Conservation (phyloP, 2,888 invertebrate genomes). For the Tetanocera ferruginea region DNA sequence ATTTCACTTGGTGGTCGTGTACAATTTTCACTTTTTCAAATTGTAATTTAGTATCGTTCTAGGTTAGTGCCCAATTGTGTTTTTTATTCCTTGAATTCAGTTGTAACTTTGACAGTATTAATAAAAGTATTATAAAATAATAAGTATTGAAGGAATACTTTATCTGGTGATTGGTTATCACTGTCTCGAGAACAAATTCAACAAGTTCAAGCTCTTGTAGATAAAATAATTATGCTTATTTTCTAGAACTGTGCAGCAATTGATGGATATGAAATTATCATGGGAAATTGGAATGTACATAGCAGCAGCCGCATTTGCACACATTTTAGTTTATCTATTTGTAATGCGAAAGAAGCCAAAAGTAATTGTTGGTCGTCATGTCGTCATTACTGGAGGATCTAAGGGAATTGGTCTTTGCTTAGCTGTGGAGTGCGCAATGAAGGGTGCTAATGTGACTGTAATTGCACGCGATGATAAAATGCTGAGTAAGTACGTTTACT, state of each 20-base stretch:
- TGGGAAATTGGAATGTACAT: constrained; percentile 59
- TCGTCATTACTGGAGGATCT: constrained; percentile 92
- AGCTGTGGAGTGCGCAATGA: constrained; percentile 81
- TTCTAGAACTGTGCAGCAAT: background rate
- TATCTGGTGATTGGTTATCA: too few relatives aligned
- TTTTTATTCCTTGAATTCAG: too few relatives aligned
- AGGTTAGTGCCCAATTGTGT: too few relatives aligned
- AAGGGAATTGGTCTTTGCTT: constrained; percentile 93
- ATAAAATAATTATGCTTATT: background rate
- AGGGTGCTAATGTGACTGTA: constrained; percentile 92
- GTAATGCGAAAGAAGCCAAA: constrained; percentile 61
- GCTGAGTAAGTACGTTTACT: constrained; percentile 71
- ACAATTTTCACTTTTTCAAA: background rate
- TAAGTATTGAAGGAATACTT: too few relatives aligned
- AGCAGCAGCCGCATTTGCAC: constrained; percentile 56
- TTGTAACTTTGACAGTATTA: too few relatives aligned
- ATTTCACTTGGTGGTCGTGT: background rate
- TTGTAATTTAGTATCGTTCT: background rate
- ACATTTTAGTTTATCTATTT: constrained; percentile 59
- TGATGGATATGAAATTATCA: constrained; percentile 54
- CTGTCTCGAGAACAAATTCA: too few relatives aligned
- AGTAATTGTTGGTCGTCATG: constrained; percentile 72
- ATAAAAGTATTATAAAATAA: too few relatives aligned
- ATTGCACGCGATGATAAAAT: constrained; percentile 85
- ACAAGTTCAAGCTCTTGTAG: too few relatives aligned